A percentile compares a stretch with the other conserved stretches of the same genome.
These are phyloP conservation scores for Vesta saturnalis DNA, from an alignment of 2,888 invertebrate species.

Conservation along the genomic window DNA sequence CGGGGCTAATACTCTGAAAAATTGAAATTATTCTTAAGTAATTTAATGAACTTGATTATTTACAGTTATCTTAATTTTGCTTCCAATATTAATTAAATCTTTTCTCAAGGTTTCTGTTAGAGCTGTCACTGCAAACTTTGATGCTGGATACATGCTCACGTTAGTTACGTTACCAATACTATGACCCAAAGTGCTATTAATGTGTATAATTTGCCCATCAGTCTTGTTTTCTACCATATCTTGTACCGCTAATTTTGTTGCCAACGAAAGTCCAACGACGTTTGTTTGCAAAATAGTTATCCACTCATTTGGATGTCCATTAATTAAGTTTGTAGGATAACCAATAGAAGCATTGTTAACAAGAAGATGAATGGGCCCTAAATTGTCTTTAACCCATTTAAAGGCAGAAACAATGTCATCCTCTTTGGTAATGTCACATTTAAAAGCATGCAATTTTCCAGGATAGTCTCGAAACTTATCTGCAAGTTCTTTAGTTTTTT, in stretches of 20 bases:
- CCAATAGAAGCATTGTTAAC: slow-evolving; percentile 45
- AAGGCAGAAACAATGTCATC: slow-evolving; percentile 18
- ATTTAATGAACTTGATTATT: slow-evolving; percentile 33
- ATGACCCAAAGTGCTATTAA: slow-evolving; percentile 21
- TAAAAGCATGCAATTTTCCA: background rate
- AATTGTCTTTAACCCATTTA: slow-evolving; percentile 33
- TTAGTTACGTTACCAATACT: slow-evolving; percentile 29
- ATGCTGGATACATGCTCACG: slow-evolving; percentile 62
- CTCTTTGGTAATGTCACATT: slow-evolving; percentile 29
- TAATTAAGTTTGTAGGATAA: slow-evolving; percentile 29
- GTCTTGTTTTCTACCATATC: slow-evolving; percentile 42
- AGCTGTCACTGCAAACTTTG: slow-evolving; percentile 65
- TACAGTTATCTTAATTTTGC: slow-evolving; percentile 61
- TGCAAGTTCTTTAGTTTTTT: slow-evolving; percentile 32
- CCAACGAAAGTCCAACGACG: slow-evolving; percentile 23
- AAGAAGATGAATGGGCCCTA: slow-evolving; percentile 44
- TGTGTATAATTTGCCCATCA: slow-evolving; percentile 27
- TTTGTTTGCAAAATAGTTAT: slow-evolving; percentile 20
- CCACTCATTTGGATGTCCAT: slow-evolving; percentile 37
- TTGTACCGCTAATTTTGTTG: slow-evolving; percentile 22
- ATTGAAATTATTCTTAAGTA: too few relatives aligned
- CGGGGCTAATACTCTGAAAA: too few relatives aligned
- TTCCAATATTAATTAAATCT: slow-evolving; percentile 58
- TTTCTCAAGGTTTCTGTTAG: slow-evolving; percentile 63
- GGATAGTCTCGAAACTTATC: too few relatives aligned